Base-by-base conservation (phyloP, 1,140 invertebrate species). In the Lethrus apterus region DNA sequence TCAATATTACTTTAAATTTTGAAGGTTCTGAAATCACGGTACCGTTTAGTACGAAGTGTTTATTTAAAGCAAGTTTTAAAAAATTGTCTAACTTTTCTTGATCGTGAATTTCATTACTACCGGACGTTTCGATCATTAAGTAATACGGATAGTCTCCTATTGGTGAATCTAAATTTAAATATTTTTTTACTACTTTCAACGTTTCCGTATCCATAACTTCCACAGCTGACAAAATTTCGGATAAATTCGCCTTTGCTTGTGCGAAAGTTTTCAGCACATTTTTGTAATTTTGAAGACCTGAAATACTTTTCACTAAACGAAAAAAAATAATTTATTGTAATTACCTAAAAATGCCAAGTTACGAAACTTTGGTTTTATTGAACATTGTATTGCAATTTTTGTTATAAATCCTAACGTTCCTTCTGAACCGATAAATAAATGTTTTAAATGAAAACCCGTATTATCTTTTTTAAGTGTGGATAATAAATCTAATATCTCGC, bases 351-450 rank as follows among this genome's bases (percentile, higher is more conserved):
- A 89, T 19, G 91, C 90, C 3, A 96, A 72, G 60, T 85, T 88
- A 1, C 87, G 73, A 13, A 86, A 75, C 55, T 79, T 79, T 0
- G 93, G 86, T 64, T 81, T 74, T 1, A 82, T 72, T 4, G 92
- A 89, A 71, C 93, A 97, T 43, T 92, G 79, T 48, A 99, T 83
- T 0, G 87, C 80, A 14, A 93, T 84, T 74, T 92, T 91, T 0
- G 95, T 98, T 2, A 99, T 80, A 10, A 99, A 66, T 5, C 96
- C 95, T 26, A 99, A 69, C 0, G 94, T 95, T 34, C 96, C 96
- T 75, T 99, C 96, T 0, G 91, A 91, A 8, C 96, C 96, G 57
- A 99, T 93, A 62, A 99, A 98, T 34, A 98, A 65, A 65, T 99
- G 93, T 62, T 97, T 96, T 46, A 97, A 68, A 63, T 98, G 90